Base-by-base conservation (phyloP, 2,797 vertebrate genomes). In the Rhinella marina region DNA sequence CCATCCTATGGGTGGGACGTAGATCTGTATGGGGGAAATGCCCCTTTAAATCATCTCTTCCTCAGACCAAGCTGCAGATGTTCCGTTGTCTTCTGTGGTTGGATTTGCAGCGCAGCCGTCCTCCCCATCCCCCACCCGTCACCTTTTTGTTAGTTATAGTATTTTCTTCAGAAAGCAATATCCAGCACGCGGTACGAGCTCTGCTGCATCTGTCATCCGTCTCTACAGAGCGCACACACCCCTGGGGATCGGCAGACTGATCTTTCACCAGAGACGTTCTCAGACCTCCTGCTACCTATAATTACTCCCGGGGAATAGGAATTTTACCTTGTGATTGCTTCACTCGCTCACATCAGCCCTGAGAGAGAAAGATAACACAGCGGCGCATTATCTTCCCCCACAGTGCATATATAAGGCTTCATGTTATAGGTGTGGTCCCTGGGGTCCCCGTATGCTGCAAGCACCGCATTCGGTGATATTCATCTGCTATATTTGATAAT, bases 231-330 rank as follows among this genome's bases (percentile, higher is more conserved):
- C 25, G 0, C 3, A 1, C 54, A 11, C 13, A 14, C 52, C n/a
- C n/a, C n/a, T n/a, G 61, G 57, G 83, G 57, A 4, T 1, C 9
- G 19, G 12, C 68, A 73, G 82, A 41, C 50, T 62, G 16, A 25
- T 54, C 19, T 23, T 52, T 23, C 84, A 16, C 59, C 48, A 23
- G 84, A 56, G 75, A 54, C 23, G 3, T 29, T 62, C 56, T 4
- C 27, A 13, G 54, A 57, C 50, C 82, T 61, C 29, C 32, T 79
- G 61, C 29, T 54, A 29, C 64, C 12, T 54, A 79, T 86, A 86
- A 86, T 86, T 29, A 57, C 48, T 70, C 59, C 61, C 23, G 2
- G 76, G 84, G 84, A 68, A 78, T 29, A 56, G 27, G 41, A 68
- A 25, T 48, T 32, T 27, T 48, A n/a, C 57, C 6, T 50, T 48